phyloP scores from a whole-genome alignment of 2,888 invertebrate genomes.

The Slavum lentiscoides region DNA sequence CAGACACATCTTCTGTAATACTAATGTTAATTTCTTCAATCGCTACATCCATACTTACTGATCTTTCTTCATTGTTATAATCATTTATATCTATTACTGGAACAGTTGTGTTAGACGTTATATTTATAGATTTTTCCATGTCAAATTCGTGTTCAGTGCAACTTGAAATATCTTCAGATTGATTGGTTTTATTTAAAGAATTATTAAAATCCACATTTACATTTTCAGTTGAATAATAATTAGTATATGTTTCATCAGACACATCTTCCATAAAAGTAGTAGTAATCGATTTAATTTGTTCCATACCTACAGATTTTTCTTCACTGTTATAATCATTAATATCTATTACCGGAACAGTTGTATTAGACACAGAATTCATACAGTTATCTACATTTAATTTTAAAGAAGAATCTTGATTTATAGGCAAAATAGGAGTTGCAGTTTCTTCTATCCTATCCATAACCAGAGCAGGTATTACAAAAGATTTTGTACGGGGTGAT shows the following conservation, averaged over 20 bases:
- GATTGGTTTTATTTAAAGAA: not conserved
- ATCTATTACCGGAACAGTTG: not conserved
- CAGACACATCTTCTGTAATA: not conserved
- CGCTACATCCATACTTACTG: not conserved
- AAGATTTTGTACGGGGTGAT: not conserved
- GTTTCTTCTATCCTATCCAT: conserved; percentile 46
- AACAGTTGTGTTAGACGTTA: not conserved
- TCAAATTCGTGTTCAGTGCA: not conserved
- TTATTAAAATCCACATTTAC: not conserved
- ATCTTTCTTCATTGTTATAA: not conserved
- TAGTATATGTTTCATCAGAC: not conserved
- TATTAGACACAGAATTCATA: not conserved
- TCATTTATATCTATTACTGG: not conserved
- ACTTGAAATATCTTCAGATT: not conserved
- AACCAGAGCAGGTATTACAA: not conserved
- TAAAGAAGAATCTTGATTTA: conserved; percentile 8
- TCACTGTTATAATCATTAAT: not conserved
- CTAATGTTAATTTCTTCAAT: not conserved
- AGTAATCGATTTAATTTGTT: not conserved
- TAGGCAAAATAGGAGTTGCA: not conserved
- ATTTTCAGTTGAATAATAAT: not conserved
- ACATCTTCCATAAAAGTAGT: not conserved
- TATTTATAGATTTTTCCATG: not conserved
- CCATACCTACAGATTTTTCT: no score
- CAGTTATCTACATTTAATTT: not conserved